Evolutionary conservation across 2,797 vertebrate species (phyloP), one percentile per base, ranked within the genome.

Genomic region (Falco cherrug): DNA sequence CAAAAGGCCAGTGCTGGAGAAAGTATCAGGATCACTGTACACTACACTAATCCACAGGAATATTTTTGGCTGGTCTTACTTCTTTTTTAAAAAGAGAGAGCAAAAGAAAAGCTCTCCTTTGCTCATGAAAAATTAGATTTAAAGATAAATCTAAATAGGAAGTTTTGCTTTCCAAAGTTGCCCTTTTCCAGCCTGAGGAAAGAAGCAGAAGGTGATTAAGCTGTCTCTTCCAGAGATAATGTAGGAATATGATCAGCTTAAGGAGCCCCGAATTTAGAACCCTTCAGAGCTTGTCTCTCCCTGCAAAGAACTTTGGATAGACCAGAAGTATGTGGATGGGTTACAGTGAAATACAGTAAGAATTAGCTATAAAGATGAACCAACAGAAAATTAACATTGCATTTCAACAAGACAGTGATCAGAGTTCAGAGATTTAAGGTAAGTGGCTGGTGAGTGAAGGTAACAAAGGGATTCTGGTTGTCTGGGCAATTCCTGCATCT

Each of bases 151-250:
- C 78, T 76, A 90, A 79, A 93, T 13, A 91, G 64, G 89, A 94
- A 76, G 22, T 48, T 92, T 76, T 70, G 69, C 54, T 67, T 96
- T 89, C 84, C 88, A 95, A 87, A 20, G 11, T 33, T 92, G 59
- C 35, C 28, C 74, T 91, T 94, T 87, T 76, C n/a, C n/a, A 93
- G 78, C 50, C 68, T 70, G 56, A 79, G 74, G 39, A 94, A 95
- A 94, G 56, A 63, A 74, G 18, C 24, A 51, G 60, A 86, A 81
- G 57, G 45, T 47, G 6, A 50, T 37, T n/a, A 86, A 57, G 31
- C 33, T 16, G 25, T 43, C 33, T 84, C 29, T 68, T 95, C 70
- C 60, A 64, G 26, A n/a, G 12, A 35, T 59, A 84, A 81, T 10
- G 22, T 3, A 89, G 56, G 35, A 84, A 56, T 25, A 71, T 51